phyloP scores from a whole-genome alignment of 2,113 vertebrate species.

The Callipepla californica region DNA sequence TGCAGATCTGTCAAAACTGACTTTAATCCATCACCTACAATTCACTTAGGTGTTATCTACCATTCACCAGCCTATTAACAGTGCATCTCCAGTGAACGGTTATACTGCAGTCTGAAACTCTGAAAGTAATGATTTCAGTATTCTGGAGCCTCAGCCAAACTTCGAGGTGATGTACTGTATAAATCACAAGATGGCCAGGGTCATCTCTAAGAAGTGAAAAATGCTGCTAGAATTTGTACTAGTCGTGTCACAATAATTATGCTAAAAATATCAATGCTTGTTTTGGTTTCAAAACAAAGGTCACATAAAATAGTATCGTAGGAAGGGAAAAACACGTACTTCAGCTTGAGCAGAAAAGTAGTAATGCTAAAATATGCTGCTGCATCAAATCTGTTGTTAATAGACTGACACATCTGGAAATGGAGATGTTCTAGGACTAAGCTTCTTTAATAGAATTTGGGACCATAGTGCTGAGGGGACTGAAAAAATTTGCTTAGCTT shows the following conservation, averaged over 20 bases:
- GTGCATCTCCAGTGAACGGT: neutral
- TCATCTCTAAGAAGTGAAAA: neutral
- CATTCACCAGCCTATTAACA: neutral
- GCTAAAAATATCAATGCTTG: neutral
- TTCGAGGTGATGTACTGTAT: neutral
- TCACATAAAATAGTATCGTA: neutral
- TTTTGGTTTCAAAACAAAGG: neutral
- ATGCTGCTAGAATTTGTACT: neutral
- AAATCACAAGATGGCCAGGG: neutral
- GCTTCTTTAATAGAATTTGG: neutral
- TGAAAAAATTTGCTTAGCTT: constrained; percentile 1
- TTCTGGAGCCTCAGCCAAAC: neutral
- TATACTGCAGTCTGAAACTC: neutral
- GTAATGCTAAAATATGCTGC: neutral
- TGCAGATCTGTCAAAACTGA: neutral
- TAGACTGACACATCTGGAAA: neutral
- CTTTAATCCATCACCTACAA: neutral
- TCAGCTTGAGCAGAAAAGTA: neutral
- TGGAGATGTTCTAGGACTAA: neutral
- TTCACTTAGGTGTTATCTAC: neutral
- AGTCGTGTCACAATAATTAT: neutral
- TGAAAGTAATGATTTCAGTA: neutral
- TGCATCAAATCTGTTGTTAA: neutral
- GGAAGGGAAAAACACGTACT: neutral
- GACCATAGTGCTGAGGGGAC: neutral